These are phyloP conservation scores for Platycheirus albimanus DNA, from an alignment of 2,888 invertebrate genomes.

Conservation along the genomic window DNA sequence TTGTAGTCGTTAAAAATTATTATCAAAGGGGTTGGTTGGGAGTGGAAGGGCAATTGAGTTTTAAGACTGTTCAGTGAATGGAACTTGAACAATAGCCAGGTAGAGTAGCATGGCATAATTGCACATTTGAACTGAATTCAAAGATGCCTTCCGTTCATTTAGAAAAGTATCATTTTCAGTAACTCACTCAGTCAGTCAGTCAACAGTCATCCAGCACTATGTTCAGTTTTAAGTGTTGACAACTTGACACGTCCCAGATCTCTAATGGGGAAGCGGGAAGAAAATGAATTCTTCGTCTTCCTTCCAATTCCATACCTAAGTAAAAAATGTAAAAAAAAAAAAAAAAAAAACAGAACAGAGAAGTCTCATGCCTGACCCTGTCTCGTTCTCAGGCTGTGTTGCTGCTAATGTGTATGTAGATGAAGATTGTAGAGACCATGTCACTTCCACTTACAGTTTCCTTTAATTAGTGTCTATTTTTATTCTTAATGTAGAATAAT, in stretches of 20 bases:
- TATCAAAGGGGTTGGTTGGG: too few species aligned
- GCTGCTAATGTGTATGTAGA: background rate
- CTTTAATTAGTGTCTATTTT: conserved; percentile 73
- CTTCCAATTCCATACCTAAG: too few species aligned
- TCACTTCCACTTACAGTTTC: conserved; percentile 68
- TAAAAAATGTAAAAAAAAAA: conserved; percentile 29
- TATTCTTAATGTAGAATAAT: conserved; percentile 51
- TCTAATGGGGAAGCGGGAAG: conserved; percentile 21
- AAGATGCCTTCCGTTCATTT: conserved; percentile 9
- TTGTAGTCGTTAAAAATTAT: too few species aligned
- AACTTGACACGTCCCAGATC: conserved; percentile 62
- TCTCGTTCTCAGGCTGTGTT: background rate
- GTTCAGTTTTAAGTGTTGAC: conserved; percentile 52
- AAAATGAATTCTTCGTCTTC: conserved; percentile 3
- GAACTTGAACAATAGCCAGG: conserved; percentile 56
- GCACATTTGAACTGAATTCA: conserved; percentile 48
- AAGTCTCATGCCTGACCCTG: conserved; percentile 41
- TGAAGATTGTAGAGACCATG: conserved; percentile 54
- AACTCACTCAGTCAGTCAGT: conserved; percentile 64
- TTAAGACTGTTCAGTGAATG: background rate
- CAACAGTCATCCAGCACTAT: conserved; percentile 46
- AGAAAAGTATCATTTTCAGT: conserved; percentile 61
- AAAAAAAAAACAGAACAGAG: conserved; percentile 23
- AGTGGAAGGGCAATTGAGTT: too few species aligned
- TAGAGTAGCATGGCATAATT: conserved; percentile 27